These are phyloP conservation scores for Leptopilina drosophilae DNA, from an alignment of 2,888 invertebrate species.

Conservation along the genomic window DNA sequence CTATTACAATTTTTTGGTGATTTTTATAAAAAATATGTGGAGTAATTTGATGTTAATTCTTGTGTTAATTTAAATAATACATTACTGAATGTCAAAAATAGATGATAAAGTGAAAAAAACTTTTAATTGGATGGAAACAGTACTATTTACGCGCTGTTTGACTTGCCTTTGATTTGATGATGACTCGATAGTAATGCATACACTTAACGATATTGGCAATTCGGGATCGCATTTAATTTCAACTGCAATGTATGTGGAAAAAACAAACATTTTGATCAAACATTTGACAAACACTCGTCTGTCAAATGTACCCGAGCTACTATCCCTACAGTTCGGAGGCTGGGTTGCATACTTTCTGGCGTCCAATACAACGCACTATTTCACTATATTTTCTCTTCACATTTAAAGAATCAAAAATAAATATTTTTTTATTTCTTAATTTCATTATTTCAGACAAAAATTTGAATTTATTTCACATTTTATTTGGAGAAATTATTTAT, in stretches of 20 bases:
- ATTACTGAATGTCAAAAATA: too few relatives aligned
- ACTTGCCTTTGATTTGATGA: slow-evolving; percentile 10
- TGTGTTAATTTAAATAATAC: too few relatives aligned
- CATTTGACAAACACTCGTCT: slow-evolving; percentile 75
- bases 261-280: slow-evolving; percentile 75
- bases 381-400: not conserved
- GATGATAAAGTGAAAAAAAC: too few relatives aligned
- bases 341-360: slow-evolving; percentile 71
- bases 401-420: too few relatives aligned
- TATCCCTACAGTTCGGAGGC: slow-evolving; percentile 66
- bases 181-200: slow-evolving; percentile 46
- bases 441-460: too few relatives aligned
- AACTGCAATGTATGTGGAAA: slow-evolving; percentile 65
- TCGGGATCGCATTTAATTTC: slow-evolving; percentile 72
- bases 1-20: too few relatives aligned
- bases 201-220: slow-evolving; percentile 62
- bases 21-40: too few relatives aligned
- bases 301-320: slow-evolving; percentile 62
- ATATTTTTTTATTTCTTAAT: too few relatives aligned
- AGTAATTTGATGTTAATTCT: too few relatives aligned
- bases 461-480: too few relatives aligned
- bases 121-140: not conserved
- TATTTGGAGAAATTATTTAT: too few relatives aligned
- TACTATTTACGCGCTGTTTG: slow-evolving; percentile 11
- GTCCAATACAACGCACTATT: slow-evolving; percentile 50